Evolutionary conservation across 2,888 invertebrate species (phyloP).

Genomic region (Drosophila imparisetae): DNA sequence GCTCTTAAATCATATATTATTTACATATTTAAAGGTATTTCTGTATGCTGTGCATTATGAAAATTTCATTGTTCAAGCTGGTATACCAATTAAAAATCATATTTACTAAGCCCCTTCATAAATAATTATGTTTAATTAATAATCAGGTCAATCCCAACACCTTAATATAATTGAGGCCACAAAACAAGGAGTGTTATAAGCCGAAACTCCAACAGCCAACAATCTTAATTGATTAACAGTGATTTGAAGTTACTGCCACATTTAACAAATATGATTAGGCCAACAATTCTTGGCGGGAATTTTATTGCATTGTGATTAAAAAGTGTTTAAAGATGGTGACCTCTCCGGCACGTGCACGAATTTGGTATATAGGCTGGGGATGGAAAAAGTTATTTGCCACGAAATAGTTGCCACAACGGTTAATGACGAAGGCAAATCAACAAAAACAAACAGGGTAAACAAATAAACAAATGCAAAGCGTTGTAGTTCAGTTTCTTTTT

Average conservation of each 20-base stretch:
- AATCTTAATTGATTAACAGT: constrained; percentile 2
- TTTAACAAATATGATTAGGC: constrained; percentile 50
- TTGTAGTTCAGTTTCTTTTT: constrained; percentile 17
- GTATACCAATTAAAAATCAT: not conserved
- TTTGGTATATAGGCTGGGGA: constrained; percentile 48
- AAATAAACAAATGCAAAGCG: constrained; percentile 30
- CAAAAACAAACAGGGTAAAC: constrained; percentile 18
- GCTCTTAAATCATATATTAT: not conserved
- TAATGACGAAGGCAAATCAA: constrained; percentile 17
- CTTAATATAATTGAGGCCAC: not conserved
- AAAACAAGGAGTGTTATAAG: constrained; percentile 1
- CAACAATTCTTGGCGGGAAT: constrained; percentile 49
- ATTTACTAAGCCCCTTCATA: not conserved
- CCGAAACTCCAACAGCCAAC: constrained; percentile 4
- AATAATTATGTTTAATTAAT: constrained; percentile 22
- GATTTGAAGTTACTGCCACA: constrained; percentile 3
- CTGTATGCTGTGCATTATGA: not conserved
- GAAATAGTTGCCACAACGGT: constrained; percentile 29
- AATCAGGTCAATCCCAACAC: constrained; percentile 51
- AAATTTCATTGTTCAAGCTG: not conserved
- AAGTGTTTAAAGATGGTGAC: constrained; percentile 25
- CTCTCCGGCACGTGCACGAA: constrained; percentile 43
- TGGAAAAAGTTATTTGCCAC: constrained; percentile 45
- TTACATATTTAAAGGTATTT: not conserved
- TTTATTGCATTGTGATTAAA: constrained; percentile 40